Evolutionary conservation across 2,797 vertebrate species (phyloP).

Genomic region (Hypotaenidia philippensis): DNA sequence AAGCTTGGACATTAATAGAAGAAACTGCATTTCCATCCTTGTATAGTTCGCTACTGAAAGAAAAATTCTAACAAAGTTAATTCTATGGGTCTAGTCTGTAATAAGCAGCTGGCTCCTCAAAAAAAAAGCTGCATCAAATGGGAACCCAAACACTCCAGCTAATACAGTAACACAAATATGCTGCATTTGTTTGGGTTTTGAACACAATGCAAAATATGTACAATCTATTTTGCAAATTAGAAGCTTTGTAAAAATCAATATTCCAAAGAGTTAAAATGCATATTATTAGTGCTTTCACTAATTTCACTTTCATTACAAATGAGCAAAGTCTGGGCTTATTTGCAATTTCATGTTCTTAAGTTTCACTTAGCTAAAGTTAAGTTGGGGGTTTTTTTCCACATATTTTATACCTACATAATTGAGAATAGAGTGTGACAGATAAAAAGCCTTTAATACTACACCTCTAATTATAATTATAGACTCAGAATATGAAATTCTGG

Average conservation of each 20-base stretch:
- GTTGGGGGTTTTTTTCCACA: neutral
- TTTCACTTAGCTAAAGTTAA: slow-evolving; percentile 2
- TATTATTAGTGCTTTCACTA: neutral
- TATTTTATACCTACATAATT: neutral
- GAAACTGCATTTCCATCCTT: neutral
- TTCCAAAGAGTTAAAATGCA: neutral
- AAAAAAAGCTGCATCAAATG: neutral
- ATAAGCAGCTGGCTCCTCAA: neutral
- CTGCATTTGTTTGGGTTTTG: neutral
- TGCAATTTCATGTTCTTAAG: neutral
- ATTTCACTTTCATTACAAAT: neutral
- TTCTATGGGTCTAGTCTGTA: neutral
- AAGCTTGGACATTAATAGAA: slow-evolving; percentile 34
- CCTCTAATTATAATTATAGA: neutral
- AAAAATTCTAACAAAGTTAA: neutral
- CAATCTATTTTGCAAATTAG: neutral
- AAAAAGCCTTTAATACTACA: neutral
- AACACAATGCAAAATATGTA: neutral
- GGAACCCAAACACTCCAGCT: neutral
- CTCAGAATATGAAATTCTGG: neutral
- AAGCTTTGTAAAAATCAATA: neutral
- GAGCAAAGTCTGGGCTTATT: neutral
- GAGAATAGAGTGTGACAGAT: neutral
- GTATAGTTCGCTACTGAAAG: neutral
- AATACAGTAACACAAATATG: neutral